Conservation (phyloP, 1,140 invertebrate genomes). For the Drosophila funebris region DNA sequence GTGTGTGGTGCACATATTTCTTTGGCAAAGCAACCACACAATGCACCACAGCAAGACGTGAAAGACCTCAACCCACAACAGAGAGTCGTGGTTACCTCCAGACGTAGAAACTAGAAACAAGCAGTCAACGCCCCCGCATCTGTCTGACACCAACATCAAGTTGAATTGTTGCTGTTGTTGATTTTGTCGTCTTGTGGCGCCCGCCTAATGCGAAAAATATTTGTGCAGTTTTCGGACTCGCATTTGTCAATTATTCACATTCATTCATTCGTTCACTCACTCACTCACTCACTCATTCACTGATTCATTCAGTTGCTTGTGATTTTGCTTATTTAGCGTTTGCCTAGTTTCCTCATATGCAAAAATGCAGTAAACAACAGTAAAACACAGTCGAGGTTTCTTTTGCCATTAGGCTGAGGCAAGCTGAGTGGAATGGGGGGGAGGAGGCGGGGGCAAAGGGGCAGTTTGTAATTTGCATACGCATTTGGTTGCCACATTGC, state of each 20-base stretch:
- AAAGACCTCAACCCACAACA: slow-evolving; percentile 3
- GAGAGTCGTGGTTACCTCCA: slow-evolving; percentile 5
- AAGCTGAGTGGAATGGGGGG: no score
- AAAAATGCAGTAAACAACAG: slow-evolving; percentile 3
- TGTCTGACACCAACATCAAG: slow-evolving; percentile 36
- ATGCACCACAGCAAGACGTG: background rate
- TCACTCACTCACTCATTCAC: slow-evolving; percentile 27
- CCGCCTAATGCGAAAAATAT: slow-evolving; percentile 29
- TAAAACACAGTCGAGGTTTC: background rate
- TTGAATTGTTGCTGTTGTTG: slow-evolving; percentile 30
- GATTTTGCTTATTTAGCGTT: slow-evolving; percentile 23
- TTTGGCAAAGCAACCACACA: background rate
- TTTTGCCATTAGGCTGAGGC: background rate
- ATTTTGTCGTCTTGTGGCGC: slow-evolving; percentile 20
- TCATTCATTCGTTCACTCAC: slow-evolving; percentile 31
- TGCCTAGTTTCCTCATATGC: slow-evolving; percentile 52
- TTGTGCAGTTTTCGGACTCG: slow-evolving; percentile 43
- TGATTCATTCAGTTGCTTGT: slow-evolving; percentile 3
- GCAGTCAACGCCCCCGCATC: slow-evolving; percentile 38
- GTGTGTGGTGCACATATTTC: background rate
- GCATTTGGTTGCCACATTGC: slow-evolving; percentile 53
- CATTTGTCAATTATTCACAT: slow-evolving; percentile 69
- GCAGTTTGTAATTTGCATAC: slow-evolving; percentile 55
- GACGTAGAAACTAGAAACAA: background rate
- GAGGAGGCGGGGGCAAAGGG: background rate